These are phyloP conservation scores for Drosophila recens DNA, from an alignment of 2,888 invertebrate species.

Conservation along the genomic window DNA sequence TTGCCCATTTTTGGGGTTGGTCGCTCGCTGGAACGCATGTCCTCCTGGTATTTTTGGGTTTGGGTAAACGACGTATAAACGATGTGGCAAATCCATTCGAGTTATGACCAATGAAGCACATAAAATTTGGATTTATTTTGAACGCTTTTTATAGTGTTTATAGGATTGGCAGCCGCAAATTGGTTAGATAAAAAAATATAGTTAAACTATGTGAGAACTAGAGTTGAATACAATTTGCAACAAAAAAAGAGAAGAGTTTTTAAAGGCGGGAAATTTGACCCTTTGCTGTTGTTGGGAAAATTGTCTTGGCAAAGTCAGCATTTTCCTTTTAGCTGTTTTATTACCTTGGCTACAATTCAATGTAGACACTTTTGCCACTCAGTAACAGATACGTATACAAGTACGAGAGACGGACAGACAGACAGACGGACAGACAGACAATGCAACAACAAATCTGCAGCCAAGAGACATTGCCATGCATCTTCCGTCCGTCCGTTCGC, in stretches of 20 bases:
- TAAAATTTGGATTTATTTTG: slow-evolving; percentile 51
- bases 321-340: slow-evolving; percentile 35
- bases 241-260: slow-evolving; percentile 6
- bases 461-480: slow-evolving; percentile 58
- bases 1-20: slow-evolving; percentile 51
- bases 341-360: slow-evolving; percentile 30
- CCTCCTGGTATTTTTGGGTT: slow-evolving; percentile 8
- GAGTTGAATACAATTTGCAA: slow-evolving; percentile 18
- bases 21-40: slow-evolving; percentile 2
- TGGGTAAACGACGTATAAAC: slow-evolving; percentile 65
- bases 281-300: slow-evolving; percentile 39
- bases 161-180: slow-evolving; percentile 37
- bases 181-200: slow-evolving; percentile 1
- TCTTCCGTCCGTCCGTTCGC: slow-evolving; percentile 44
- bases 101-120: slow-evolving; percentile 54
- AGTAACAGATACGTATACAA: slow-evolving; percentile 22
- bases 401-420: slow-evolving; percentile 2
- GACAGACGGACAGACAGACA: slow-evolving; percentile 8
- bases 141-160: slow-evolving; percentile 31
- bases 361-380: slow-evolving; percentile 26
- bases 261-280: slow-evolving; percentile 33
- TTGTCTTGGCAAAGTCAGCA: slow-evolving; percentile 49
- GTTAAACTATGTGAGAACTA: slow-evolving; percentile 13
- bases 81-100: slow-evolving; percentile 63
- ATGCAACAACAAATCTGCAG: slow-evolving; percentile 43